Percentiles rank a stretch among this genome's conserved stretches.
Conservation (phyloP, 2,888 invertebrate species). For the Epicampocera succincta region DNA sequence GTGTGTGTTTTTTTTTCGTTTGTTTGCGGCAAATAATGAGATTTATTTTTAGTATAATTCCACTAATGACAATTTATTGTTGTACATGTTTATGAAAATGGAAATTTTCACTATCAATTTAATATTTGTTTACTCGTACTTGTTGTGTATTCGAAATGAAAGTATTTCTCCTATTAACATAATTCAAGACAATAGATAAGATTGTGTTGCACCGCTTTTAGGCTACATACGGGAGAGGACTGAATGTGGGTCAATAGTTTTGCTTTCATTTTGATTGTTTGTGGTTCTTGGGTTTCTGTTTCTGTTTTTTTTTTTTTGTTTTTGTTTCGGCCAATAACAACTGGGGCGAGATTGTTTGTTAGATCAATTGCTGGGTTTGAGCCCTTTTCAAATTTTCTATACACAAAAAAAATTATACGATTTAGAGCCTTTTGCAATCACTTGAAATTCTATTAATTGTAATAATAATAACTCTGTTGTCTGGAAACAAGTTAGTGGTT, state of each 20-base stretch:
- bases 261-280: constrained; percentile 60
- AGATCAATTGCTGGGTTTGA: background rate
- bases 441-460: too few relatives aligned
- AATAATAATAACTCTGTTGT: too few relatives aligned
- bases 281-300: too few relatives aligned
- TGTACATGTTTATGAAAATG: constrained; percentile 75
- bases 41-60: constrained; percentile 71
- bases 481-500: too few relatives aligned
- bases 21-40: constrained; percentile 57
- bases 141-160: constrained; percentile 59
- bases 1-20: too few relatives aligned
- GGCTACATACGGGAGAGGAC: constrained; percentile 9
- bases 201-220: constrained; percentile 29
- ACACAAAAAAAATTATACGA: too few relatives aligned
- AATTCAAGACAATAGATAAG: constrained; percentile 63
- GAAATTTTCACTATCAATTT: constrained; percentile 70
- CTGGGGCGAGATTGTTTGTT: too few relatives aligned
- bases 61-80: constrained; percentile 74
- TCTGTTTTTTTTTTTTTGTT: too few relatives aligned
- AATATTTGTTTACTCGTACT: constrained; percentile 23
- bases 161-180: constrained; percentile 48
- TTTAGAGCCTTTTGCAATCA: too few relatives aligned
- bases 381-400: constrained; percentile 16
- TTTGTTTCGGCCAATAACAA: background rate
- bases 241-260: constrained; percentile 58